A percentile compares a stretch with the other conserved stretches of the same genome.
Conservation (phyloP, 1,140 invertebrate genomes). For the Melanaphis sacchari region DNA sequence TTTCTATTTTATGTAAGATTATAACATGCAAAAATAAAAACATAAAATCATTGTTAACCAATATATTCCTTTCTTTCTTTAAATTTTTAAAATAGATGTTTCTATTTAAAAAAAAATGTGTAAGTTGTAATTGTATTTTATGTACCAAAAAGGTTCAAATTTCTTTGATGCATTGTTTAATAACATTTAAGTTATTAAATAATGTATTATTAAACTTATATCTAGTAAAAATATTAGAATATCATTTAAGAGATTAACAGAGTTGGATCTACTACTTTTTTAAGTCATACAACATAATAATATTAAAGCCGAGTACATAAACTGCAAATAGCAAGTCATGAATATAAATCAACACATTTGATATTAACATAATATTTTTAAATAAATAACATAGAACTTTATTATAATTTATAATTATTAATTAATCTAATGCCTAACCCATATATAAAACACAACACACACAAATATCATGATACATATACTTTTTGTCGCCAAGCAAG, state of each 20-base stretch:
- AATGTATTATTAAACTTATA: no score
- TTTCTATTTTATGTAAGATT: no score
- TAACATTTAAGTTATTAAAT: background rate
- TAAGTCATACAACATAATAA: background rate
- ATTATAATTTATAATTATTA: background rate
- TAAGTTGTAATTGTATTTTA: background rate
- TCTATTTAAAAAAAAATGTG: background rate
- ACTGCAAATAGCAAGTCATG: background rate
- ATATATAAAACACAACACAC: background rate
- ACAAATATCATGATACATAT: background rate
- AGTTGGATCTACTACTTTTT: background rate
- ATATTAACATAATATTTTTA: background rate
- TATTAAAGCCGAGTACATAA: background rate
- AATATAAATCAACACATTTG: background rate
- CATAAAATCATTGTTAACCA: no score
- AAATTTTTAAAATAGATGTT: no score
- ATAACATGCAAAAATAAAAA: no score
- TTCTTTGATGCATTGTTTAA: background rate
- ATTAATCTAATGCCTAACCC: background rate
- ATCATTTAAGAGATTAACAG: background rate
- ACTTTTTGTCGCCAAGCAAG: background rate
- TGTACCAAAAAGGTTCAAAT: background rate
- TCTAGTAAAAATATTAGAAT: background rate
- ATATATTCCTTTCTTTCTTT: no score
- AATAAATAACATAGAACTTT: background rate